Evolutionary conservation across 2,888 invertebrate genomes (phyloP), one percentile per base, ranked within the genome.

Genomic region (Willowsia nigromaculata): DNA sequence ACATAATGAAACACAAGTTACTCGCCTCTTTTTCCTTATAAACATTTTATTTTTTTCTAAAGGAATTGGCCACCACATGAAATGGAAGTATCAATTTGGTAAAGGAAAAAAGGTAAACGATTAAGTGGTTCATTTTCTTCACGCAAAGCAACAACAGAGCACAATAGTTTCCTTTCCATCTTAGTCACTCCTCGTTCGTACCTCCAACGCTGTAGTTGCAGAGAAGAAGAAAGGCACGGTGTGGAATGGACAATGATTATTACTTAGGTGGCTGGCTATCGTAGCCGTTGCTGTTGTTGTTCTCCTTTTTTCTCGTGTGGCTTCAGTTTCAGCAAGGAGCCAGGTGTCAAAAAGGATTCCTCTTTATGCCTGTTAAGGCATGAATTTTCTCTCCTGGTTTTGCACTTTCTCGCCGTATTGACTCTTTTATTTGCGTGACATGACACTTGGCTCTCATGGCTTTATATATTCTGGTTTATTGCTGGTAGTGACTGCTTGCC

Each of bases 341-440:
- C 88, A 83, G 82, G 87, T 90, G 91, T 91, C 91, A 90, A 88
- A 88, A 65, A 88, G 88, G 90, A 91, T 91, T 89, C 89, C 87
- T 88, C 85, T 33, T 80, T 86, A 87, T 91, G 91, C 91, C 91
- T 90, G 90, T 91, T 91, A 90, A 85, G 83, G 37, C 85, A 76
- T 71, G 56, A 91, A 90, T 89, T 90, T 90, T 91, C 88, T 89
- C 88, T 85, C 88, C 90, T 89, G 89, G 90, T 89, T 91, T 91
- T 91, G 88, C 91, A 91, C 91, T 91, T 91, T 91, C 87, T 91
- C 90, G 89, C 87, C 81, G 81, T 65, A 87, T 87, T 87, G 80
- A 87, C 81, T 87, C 80, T 71, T 87, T 87, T 81, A 87, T 81
- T 87, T 65, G 86, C 81, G 80, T 87, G 86, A 87, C 86, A 81